phyloP scores from a whole-genome alignment of 1,140 invertebrate species.

The Holotrichia oblita region DNA sequence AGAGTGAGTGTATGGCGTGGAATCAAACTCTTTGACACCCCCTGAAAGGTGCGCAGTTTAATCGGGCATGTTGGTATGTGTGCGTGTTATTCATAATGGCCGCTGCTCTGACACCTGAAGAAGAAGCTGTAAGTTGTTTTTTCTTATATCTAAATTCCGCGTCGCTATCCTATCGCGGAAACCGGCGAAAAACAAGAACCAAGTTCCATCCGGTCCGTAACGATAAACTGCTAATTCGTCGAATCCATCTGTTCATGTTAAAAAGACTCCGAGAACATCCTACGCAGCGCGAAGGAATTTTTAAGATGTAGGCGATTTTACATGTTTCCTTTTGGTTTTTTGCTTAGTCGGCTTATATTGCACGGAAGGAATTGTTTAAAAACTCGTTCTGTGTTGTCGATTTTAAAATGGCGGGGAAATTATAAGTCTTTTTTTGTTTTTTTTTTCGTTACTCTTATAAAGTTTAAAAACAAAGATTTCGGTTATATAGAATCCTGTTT shows the following conservation, averaged over 20 bases:
- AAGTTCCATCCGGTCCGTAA: neutral
- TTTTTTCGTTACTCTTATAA: neutral
- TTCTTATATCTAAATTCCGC: neutral
- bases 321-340: neutral
- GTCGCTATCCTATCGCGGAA: neutral
- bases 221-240: neutral
- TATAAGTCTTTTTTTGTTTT: neutral
- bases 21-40: conserved; percentile 28
- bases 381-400: conserved; percentile 30
- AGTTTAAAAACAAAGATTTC: too few species aligned
- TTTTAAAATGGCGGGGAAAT: conserved; percentile 35
- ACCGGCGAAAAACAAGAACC: neutral
- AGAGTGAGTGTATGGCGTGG: neutral
- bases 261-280: neutral
- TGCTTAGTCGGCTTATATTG: neutral
- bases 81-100: conserved; percentile 47
- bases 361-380: conserved; percentile 18
- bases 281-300: conserved; percentile 24
- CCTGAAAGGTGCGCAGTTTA: conserved; percentile 8
- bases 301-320: conserved; percentile 39
- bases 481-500: too few species aligned
- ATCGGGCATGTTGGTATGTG: conserved; percentile 43
- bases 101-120: conserved; percentile 50
- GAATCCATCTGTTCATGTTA: conserved; percentile 2
- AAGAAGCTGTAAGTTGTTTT: conserved; percentile 52